Conservation (phyloP, 1,140 invertebrate genomes). For the Meteorus sp. region DNA sequence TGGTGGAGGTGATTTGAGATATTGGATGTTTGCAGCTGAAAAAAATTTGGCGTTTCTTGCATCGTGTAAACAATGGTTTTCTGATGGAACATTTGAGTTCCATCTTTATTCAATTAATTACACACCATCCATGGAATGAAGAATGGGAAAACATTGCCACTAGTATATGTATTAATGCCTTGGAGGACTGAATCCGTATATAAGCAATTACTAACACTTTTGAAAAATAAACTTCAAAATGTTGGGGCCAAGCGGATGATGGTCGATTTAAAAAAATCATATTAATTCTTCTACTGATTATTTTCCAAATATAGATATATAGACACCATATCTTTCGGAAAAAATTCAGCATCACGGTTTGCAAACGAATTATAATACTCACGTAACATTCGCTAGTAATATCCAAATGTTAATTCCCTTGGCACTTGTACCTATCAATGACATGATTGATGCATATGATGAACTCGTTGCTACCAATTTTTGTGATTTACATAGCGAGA, state of each 20-base stretch:
- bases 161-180: conserved; percentile 6
- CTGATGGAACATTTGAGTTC: neutral
- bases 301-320: neutral
- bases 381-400: neutral
- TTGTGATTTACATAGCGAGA: neutral
- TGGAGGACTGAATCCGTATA: neutral
- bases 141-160: neutral
- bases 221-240: neutral
- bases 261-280: conserved; percentile 1
- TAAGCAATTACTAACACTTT: neutral
- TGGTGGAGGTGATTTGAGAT: neutral
- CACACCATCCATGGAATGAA: neutral
- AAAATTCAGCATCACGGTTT: conserved; percentile 8
- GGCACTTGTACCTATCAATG: neutral
- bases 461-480: neutral
- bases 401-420: neutral
- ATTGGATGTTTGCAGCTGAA: neutral
- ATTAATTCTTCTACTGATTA: neutral
- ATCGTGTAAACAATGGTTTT: neutral
- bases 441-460: neutral
- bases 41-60: neutral
- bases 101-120: neutral
- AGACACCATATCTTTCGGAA: neutral
- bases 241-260: neutral
- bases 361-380: conserved; percentile 16